phyloP scores from a whole-genome alignment of 2,888 invertebrate species.

The Nudaria mundana region DNA sequence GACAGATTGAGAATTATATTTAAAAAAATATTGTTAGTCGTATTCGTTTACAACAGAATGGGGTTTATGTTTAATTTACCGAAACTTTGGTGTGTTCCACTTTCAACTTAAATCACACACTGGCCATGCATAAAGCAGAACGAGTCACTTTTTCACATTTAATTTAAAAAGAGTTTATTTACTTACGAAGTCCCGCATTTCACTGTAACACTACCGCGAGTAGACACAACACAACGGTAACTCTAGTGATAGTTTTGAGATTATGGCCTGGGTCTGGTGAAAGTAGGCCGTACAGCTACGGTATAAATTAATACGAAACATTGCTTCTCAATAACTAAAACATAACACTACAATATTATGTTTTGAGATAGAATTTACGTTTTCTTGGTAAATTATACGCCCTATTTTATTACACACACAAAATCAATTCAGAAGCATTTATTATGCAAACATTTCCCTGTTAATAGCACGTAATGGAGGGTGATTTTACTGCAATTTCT shows the following conservation, averaged over 20 bases:
- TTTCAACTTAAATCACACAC: not conserved
- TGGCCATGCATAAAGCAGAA: not conserved
- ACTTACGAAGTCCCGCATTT: conserved; percentile 52
- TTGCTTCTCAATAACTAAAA: conserved; percentile 16
- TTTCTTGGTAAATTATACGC: not conserved
- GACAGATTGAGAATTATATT: too few species aligned
- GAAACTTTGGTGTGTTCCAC: too few species aligned
- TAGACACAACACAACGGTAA: conserved; percentile 12
- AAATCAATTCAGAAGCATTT: too few species aligned
- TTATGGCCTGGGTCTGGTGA: conserved; percentile 47
- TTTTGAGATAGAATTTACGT: conserved; percentile 6
- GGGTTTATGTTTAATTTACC: too few species aligned
- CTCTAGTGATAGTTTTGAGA: conserved; percentile 38
- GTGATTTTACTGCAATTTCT: too few species aligned
- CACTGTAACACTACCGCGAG: conserved; percentile 22
- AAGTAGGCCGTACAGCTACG: conserved; percentile 47
- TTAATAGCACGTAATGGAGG: too few species aligned
- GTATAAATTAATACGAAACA: conserved; percentile 36
- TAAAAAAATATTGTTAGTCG: too few species aligned
- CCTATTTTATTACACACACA: too few species aligned
- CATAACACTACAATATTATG: conserved; percentile 14
- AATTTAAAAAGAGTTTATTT: conserved; percentile 3
- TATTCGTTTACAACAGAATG: too few species aligned
- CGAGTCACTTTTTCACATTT: not conserved
- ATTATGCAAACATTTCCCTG: too few species aligned